Evolutionary conservation across 1,140 invertebrate genomes (phyloP).

Genomic region (Lineus longissimus): DNA sequence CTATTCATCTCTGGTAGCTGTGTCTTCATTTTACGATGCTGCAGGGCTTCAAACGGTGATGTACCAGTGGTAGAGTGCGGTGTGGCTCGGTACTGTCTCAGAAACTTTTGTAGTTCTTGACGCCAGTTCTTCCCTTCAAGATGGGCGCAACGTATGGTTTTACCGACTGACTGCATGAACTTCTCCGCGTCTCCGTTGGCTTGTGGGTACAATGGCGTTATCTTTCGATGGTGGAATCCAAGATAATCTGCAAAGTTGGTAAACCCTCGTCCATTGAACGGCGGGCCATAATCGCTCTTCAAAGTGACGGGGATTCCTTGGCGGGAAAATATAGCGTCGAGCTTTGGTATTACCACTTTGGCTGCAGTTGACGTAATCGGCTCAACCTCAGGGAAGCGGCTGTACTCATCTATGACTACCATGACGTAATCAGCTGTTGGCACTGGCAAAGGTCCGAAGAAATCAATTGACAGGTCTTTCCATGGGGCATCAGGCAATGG

Average conservation of each 20-base stretch:
- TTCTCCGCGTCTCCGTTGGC: slow-evolving; percentile 21
- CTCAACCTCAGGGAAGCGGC: slow-evolving; percentile 29
- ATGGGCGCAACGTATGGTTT: slow-evolving; percentile 15
- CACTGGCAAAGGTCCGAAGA: slow-evolving; percentile 26
- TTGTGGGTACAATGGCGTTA: slow-evolving; percentile 7
- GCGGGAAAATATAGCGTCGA: slow-evolving; percentile 24
- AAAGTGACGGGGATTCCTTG: slow-evolving; percentile 16
- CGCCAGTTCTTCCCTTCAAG: slow-evolving; percentile 17
- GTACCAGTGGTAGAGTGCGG: slow-evolving; percentile 16
- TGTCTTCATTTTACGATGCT: slow-evolving; percentile 20
- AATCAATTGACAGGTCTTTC: slow-evolving; percentile 25
- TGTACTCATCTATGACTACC: slow-evolving; percentile 33
- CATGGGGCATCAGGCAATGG: slow-evolving; percentile 24
- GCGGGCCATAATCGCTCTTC: slow-evolving; percentile 23
- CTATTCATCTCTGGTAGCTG: slow-evolving; percentile 19
- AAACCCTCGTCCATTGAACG: slow-evolving; percentile 21
- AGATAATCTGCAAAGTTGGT: slow-evolving; percentile 6
- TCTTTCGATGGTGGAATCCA: slow-evolving; percentile 17
- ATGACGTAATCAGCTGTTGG: slow-evolving; percentile 29
- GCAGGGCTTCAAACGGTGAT: slow-evolving; percentile 22
- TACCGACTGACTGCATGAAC: slow-evolving; percentile 19
- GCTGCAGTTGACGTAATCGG: slow-evolving; percentile 20
- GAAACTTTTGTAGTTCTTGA: slow-evolving; percentile 14
- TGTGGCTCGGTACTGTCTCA: slow-evolving; percentile 15
- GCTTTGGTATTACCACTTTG: slow-evolving; percentile 15